phyloP scores from a whole-genome alignment of 2,113 vertebrate genomes.

The Gymnogyps californianus region DNA sequence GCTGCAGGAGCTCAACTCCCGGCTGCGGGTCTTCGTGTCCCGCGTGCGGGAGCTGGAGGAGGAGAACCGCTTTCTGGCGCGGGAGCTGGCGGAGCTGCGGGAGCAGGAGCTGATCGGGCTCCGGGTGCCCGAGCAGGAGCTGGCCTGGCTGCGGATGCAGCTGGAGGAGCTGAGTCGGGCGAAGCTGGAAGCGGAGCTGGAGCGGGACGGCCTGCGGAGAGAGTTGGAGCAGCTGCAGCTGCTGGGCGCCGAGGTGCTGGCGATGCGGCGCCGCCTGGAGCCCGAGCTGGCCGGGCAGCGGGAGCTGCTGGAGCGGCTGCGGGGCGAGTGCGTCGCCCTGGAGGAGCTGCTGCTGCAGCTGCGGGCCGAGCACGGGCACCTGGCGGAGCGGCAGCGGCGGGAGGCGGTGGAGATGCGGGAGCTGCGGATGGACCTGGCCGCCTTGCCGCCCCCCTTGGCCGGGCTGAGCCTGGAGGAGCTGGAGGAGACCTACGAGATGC shows the following conservation, averaged over 20 bases:
- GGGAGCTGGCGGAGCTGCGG: slow-evolving; percentile 65
- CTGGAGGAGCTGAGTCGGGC: slow-evolving; percentile 45
- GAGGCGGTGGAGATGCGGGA: slow-evolving; percentile 70
- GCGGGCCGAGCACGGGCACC: slow-evolving; percentile 69
- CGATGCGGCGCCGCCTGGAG: slow-evolving; percentile 66
- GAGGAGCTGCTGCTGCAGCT: slow-evolving; percentile 80
- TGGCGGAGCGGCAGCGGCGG: slow-evolving; percentile 77
- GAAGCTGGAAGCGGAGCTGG: slow-evolving; percentile 53
- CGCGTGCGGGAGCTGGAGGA: slow-evolving; percentile 85
- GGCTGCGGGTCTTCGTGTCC: slow-evolving; percentile 83
- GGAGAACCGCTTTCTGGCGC: slow-evolving; percentile 72
- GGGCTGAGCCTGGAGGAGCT: slow-evolving; percentile 75
- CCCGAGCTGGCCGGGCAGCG: slow-evolving; percentile 75
- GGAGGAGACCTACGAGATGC: slow-evolving; percentile 78
- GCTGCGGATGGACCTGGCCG: slow-evolving; percentile 60
- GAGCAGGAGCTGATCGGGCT: slow-evolving; percentile 64
- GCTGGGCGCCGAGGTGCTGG: slow-evolving; percentile 41
- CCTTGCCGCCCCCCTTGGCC: slow-evolving; percentile 60
- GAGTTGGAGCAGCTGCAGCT: slow-evolving; percentile 52
- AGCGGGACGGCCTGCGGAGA: slow-evolving; percentile 53
- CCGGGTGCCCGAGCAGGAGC: slow-evolving; percentile 51
- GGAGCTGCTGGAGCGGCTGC: slow-evolving; percentile 64
- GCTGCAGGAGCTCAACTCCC: slow-evolving; percentile 80
- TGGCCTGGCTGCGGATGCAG: slow-evolving; percentile 70
- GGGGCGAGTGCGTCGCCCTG: slow-evolving; percentile 58